Conservation (phyloP, 2,888 invertebrate species). For the Tanypteryx hageni region DNA sequence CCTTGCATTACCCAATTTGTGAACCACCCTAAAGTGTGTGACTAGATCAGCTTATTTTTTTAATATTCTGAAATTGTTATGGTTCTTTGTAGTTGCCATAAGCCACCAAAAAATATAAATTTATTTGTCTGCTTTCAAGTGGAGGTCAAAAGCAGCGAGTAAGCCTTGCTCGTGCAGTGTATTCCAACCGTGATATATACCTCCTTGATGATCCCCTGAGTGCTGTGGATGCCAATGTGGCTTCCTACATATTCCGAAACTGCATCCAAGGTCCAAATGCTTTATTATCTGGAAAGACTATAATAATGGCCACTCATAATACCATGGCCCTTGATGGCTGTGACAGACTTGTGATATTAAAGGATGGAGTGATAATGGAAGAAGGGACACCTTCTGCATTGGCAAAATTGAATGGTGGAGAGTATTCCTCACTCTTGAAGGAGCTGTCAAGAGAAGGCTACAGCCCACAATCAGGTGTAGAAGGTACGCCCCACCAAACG, state of each 20-base stretch:
- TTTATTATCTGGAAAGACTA: constrained; percentile 17
- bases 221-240: constrained; percentile 74
- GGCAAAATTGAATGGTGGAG: constrained; percentile 71
- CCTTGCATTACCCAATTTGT: too few relatives aligned
- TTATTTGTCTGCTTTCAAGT: background rate
- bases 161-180: constrained; percentile 74
- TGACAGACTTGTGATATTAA: constrained; percentile 75
- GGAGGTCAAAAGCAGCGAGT: constrained; percentile 75
- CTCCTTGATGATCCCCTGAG: constrained; percentile 75
- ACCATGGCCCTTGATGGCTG: constrained; percentile 74
- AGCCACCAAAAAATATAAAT: background rate
- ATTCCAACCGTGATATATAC: constrained; percentile 73
- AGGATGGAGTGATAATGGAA: constrained; percentile 75
- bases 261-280: constrained; percentile 29
- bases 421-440: constrained; percentile 36
- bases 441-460: background rate
- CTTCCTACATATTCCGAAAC: constrained; percentile 74
- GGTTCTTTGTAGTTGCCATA: background rate
- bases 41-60: background rate
- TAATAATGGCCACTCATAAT: constrained; percentile 28
- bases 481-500: background rate
- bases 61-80: background rate
- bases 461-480: background rate
- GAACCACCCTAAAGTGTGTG: too few relatives aligned
- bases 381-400: constrained; percentile 75